phyloP scores from a whole-genome alignment of 2,888 invertebrate genomes.

The Chloroclystis v-ata region DNA sequence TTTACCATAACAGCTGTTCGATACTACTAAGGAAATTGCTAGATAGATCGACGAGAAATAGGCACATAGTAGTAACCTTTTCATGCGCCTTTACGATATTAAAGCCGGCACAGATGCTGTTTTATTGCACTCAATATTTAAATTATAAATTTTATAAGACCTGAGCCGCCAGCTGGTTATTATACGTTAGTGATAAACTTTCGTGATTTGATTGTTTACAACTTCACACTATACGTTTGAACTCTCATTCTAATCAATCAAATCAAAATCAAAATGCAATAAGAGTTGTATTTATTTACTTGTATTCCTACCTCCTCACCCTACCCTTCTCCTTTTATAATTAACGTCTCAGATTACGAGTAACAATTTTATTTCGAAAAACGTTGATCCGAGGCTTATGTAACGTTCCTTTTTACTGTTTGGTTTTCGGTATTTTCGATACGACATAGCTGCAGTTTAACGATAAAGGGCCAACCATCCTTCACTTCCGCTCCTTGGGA shows the following conservation, averaged over 20 bases:
- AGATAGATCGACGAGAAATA: slow-evolving; percentile 47
- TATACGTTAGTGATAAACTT: slow-evolving; percentile 33
- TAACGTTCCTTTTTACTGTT: slow-evolving; percentile 34
- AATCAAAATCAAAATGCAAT: too few species aligned
- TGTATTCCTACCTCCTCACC: too few species aligned
- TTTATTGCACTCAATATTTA: slow-evolving; percentile 28
- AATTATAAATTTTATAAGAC: slow-evolving; percentile 34
- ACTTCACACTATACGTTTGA: slow-evolving; percentile 34
- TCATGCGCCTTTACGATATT: slow-evolving; percentile 49
- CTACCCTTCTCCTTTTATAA: too few species aligned
- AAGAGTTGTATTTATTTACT: too few species aligned
- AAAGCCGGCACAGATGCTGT: slow-evolving; percentile 40
- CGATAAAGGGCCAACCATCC: slow-evolving; percentile 60
- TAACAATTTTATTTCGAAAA: too few species aligned
- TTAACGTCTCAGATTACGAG: too few species aligned
- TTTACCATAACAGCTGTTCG: slow-evolving; percentile 66
- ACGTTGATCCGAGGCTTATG: too few species aligned
- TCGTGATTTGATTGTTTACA: slow-evolving; percentile 39
- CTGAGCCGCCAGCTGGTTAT: slow-evolving; percentile 45
- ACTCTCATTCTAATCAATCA: too few species aligned
- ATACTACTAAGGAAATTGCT: slow-evolving; percentile 56
- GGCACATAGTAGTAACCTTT: slow-evolving; percentile 34
- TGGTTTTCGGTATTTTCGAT: slow-evolving; percentile 40
- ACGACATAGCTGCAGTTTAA: slow-evolving; percentile 49
- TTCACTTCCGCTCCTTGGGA: slow-evolving; percentile 61